phyloP scores from a whole-genome alignment of 1,140 invertebrate species.

The Mya arenaria region DNA sequence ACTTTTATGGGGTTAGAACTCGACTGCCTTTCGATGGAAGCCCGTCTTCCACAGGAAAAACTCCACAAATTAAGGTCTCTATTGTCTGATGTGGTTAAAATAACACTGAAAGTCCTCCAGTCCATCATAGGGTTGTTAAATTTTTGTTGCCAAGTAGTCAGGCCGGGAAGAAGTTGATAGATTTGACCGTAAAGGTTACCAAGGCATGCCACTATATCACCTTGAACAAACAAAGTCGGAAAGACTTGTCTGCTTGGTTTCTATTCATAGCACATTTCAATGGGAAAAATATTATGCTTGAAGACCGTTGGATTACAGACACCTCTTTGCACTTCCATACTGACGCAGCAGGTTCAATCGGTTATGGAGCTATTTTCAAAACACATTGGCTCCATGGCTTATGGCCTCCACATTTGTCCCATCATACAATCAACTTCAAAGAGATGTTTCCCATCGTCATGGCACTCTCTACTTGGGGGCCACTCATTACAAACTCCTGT shows the following conservation, averaged over 20 bases:
- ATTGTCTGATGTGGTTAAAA: background rate
- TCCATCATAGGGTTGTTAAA: constrained; percentile 34
- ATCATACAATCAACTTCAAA: constrained; percentile 14
- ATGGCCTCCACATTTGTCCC: constrained; percentile 1
- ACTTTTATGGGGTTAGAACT: constrained; percentile 23
- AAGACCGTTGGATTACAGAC: constrained; percentile 21
- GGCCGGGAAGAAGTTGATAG: constrained; percentile 17
- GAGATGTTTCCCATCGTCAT: constrained; percentile 49
- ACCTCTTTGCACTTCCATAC: constrained; percentile 37
- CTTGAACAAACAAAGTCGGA: constrained; percentile 16
- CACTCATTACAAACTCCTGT: background rate
- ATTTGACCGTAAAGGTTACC: constrained; percentile 29
- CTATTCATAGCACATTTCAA: constrained; percentile 45
- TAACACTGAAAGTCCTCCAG: constrained; percentile 36
- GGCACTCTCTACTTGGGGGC: constrained; percentile 42
- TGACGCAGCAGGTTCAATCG: constrained; percentile 21
- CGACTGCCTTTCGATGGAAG: constrained; percentile 2
- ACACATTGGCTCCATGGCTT: constrained; percentile 29
- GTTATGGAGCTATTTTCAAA: constrained; percentile 36
- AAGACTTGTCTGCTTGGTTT: constrained; percentile 18
- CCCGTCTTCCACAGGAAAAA: constrained; percentile 10
- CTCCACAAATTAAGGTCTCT: background rate
- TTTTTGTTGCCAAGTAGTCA: constrained; percentile 32
- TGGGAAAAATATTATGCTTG: constrained; percentile 30
- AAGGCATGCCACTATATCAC: constrained; percentile 45